phyloP scores from a whole-genome alignment of 2,113 vertebrate species.

The Chaetura pelagica region DNA sequence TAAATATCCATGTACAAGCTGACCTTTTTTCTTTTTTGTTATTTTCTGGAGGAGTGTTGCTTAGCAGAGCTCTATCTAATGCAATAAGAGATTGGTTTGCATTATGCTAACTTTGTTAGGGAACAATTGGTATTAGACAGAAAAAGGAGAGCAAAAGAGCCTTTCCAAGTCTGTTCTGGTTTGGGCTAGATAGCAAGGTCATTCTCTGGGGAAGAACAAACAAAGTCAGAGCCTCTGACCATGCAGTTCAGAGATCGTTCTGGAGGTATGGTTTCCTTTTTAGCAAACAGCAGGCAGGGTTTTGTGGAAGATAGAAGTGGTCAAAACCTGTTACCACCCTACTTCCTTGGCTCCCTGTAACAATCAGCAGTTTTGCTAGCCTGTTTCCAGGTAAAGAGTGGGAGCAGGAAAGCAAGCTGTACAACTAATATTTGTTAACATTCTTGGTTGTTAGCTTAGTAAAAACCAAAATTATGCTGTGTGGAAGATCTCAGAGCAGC shows the following conservation, averaged over 20 bases:
- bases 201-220: neutral
- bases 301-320: neutral
- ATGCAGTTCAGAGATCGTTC: conserved; percentile 10
- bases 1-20: neutral
- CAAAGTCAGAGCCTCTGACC: neutral
- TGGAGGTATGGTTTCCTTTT: neutral
- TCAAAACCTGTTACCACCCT: neutral
- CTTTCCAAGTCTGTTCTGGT: conserved; percentile 6
- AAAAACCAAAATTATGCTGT: neutral
- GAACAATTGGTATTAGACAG: neutral
- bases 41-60: conserved; percentile 24
- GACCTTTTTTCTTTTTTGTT: conserved; percentile 2
- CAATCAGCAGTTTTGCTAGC: neutral
- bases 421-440: neutral
- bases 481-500: neutral
- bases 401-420: neutral
- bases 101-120: neutral
- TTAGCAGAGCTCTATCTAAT: conserved; percentile 24
- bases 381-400: neutral
- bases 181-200: neutral
- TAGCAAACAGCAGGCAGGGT: neutral
- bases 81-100: neutral
- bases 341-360: neutral
- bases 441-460: neutral
- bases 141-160: neutral